phyloP scores from a whole-genome alignment of 37 sponge, comb jelly and placozoan genomes.

The Chondrosia reniformis region DNA sequence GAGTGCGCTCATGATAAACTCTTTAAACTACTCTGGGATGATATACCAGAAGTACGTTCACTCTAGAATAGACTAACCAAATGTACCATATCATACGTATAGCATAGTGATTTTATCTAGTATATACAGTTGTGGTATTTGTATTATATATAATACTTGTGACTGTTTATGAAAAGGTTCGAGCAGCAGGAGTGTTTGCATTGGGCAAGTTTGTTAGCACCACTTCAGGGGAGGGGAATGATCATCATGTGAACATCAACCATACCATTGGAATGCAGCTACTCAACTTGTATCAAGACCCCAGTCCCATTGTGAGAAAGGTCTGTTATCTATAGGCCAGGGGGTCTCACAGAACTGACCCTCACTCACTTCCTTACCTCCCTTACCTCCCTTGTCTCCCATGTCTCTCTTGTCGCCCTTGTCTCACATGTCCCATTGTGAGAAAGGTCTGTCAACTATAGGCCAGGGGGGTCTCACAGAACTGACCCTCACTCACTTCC shows the following conservation, averaged over 20 bases:
- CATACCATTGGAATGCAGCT: slow-evolving; percentile 59
- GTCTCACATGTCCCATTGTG: neutral
- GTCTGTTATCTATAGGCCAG: slow-evolving; percentile 29
- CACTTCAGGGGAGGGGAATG: slow-evolving; percentile 41
- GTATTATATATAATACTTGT: too few relatives aligned
- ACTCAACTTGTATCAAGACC: slow-evolving; percentile 63
- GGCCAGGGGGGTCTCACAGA: neutral
- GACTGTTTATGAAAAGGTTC: slow-evolving; percentile 61
- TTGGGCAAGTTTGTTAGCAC: slow-evolving; percentile 85
- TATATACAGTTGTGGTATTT: too few relatives aligned
- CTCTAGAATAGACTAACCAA: too few relatives aligned
- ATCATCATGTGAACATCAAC: slow-evolving; percentile 67
- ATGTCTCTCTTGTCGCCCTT: neutral
- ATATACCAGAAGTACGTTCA: slow-evolving; percentile 81
- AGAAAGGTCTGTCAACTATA: neutral
- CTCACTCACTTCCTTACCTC: too few relatives aligned
- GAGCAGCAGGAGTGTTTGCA: slow-evolving; percentile 88
- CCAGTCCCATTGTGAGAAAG: slow-evolving; percentile 78
- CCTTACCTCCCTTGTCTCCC: too few relatives aligned
- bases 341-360: neutral
- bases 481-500: too few relatives aligned
- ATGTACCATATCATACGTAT: too few relatives aligned
- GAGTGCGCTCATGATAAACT: slow-evolving; percentile 89
- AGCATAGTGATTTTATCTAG: too few relatives aligned
- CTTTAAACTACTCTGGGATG: slow-evolving; percentile 74